Evolutionary conservation across 2,113 vertebrate genomes (phyloP).

Genomic region (Aegotheles bennettii): DNA sequence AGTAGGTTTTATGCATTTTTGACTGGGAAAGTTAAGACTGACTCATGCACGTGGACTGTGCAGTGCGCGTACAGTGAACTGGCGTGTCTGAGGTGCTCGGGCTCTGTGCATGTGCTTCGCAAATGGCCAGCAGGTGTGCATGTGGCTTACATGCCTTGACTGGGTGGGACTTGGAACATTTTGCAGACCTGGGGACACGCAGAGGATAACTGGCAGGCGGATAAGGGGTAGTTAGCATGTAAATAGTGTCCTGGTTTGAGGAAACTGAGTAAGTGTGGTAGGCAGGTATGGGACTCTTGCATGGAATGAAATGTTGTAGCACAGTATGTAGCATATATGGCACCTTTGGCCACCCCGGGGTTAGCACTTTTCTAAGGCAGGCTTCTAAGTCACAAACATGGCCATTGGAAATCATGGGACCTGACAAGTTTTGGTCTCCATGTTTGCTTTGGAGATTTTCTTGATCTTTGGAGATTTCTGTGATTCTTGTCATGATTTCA

Average conservation of each 20-base stretch:
- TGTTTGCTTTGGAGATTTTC: not conserved
- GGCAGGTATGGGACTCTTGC: not conserved
- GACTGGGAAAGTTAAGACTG: not conserved
- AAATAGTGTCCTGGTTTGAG: not conserved
- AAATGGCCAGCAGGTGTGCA: rapidly evolving
- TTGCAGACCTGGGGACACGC: not conserved
- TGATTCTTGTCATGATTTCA: not conserved
- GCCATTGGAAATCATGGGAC: not conserved
- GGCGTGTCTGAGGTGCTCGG: not conserved
- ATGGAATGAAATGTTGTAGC: rapidly evolving
- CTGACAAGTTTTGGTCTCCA: not conserved
- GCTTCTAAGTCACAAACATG: rapidly evolving
- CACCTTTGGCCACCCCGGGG: not conserved
- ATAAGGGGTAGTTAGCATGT: not conserved
- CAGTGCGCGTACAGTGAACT: rapidly evolving
- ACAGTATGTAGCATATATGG: rapidly evolving
- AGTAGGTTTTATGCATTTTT: not conserved
- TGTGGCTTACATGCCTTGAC: rapidly evolving
- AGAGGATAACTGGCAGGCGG: not conserved
- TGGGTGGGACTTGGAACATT: not conserved
- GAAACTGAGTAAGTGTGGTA: not conserved
- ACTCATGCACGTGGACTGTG: rapidly evolving
- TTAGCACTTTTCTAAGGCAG: not conserved
- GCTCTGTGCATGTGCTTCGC: rapidly evolving
- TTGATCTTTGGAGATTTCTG: no score